Base-by-base conservation (phyloP, 2,888 invertebrate species). In the Hipparchia semele region DNA sequence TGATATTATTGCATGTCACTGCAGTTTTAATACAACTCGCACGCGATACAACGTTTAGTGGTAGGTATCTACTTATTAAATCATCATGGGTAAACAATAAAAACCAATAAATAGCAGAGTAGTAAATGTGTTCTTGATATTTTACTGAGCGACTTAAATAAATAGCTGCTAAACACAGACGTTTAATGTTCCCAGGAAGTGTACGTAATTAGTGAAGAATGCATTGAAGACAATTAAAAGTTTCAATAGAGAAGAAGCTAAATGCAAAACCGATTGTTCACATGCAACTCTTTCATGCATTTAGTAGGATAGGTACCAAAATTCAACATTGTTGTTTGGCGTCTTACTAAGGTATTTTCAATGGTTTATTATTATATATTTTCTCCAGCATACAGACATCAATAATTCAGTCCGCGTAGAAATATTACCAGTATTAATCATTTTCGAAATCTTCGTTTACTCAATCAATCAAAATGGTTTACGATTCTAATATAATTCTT, bases 391-490 rank as follows among this genome's bases (percentile, higher is more conserved):
- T 49, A 62, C 13, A 64, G 51, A 64, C 51, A 51, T 64, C 3
- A 64, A 64, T 64, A 51, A 64, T 64, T 64, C 64, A 49, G 64
- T 33, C 8, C 49, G 6, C 51, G 64, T 51, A 51, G 51, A 64
- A 64, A 64, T 64, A 51, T 23, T 8, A 64, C 62, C 49, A 13
- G 33, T 33, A 51, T 64, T 64, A 64, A 51, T 64, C 64, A 64
- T 64, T 64, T 64, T 49, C 49, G 23, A 64, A 64, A 64, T 51
- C 23, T 64, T 64, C 51, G 13, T 64, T 51, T 10, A 2, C 33
- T 64, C 64, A 64, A 64, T 64, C 64, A 64, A 64, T 64, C 64
- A 64, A 64, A 64, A 58, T 49, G 33, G 23, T 64, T 64, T 23
- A 23, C 51, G 64, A 64, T 64, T 64, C 23, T 23, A 51, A 51